Conservation (phyloP, 2,113 vertebrate genomes). For the Ailurus styani region DNA sequence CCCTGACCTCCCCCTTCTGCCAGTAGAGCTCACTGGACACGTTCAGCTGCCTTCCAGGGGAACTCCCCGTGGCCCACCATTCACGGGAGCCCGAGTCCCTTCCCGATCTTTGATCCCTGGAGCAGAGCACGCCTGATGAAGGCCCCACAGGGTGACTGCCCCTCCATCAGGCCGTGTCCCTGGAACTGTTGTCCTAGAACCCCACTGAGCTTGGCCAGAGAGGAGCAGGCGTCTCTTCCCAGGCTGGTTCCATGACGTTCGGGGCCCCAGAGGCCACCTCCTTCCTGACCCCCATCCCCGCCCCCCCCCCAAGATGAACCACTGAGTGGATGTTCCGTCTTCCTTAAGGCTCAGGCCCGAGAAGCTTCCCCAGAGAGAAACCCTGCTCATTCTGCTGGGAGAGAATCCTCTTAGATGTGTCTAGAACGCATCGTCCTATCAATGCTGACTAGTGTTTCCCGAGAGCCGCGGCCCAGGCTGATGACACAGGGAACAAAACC, state of each 20-base stretch:
- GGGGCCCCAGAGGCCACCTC: background rate
- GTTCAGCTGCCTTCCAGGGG: background rate
- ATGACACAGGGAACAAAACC: background rate
- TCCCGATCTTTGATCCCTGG: background rate
- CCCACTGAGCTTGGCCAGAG: background rate
- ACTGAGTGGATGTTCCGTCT: background rate
- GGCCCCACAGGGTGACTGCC: background rate
- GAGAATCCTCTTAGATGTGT: too few relatives aligned
- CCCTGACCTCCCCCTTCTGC: background rate
- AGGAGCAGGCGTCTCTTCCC: background rate
- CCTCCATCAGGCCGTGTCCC: fast-evolving
- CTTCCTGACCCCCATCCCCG: background rate
- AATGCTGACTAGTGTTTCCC: too few relatives aligned
- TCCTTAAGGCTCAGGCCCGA: background rate
- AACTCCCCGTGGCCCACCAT: background rate
- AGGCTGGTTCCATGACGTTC: background rate
- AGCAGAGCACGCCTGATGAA: background rate
- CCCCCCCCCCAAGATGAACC: background rate
- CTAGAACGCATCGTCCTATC: too few relatives aligned
- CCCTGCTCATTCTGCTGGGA: background rate
- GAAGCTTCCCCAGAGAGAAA: background rate
- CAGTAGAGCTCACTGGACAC: background rate
- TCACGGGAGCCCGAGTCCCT: too few relatives aligned
- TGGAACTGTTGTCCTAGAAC: background rate
- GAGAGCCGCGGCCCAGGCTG: background rate